Percentiles rank a stretch among this genome's conserved stretches.
These are phyloP conservation scores for Falcaria lacertinaria DNA, from an alignment of 2,888 invertebrate genomes.

Conservation along the genomic window DNA sequence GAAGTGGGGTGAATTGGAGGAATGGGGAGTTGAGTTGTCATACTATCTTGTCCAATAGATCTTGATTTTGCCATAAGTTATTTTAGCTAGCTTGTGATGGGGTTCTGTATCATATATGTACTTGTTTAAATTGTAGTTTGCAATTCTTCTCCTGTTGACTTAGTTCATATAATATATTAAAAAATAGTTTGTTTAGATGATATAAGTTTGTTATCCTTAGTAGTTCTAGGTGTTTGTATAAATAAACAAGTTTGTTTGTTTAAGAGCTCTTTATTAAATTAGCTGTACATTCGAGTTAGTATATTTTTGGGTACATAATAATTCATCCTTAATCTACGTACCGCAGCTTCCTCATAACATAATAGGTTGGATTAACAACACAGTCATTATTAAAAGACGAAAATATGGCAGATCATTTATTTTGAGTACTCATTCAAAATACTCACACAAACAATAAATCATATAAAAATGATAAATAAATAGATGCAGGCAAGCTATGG, in stretches of 20 bases:
- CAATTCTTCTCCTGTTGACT: conserved; percentile 7
- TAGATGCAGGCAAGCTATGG: conserved; percentile 78
- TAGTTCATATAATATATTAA: conserved; percentile 15
- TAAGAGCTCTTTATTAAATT: conserved; percentile 79
- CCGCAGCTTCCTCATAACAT: conserved; percentile 58
- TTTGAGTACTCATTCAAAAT: conserved; percentile 71
- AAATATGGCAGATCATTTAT: conserved; percentile 79
- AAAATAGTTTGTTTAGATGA: background rate
- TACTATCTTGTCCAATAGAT: too few species aligned
- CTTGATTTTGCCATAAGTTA: too few species aligned
- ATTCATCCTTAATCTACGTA: conserved; percentile 73
- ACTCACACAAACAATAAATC: conserved; percentile 69
- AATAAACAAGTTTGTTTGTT: conserved; percentile 36
- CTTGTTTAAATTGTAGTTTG: conserved; percentile 9
- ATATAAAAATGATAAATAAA: conserved; percentile 73
- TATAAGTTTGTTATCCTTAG: conserved; percentile 5
- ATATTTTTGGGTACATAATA: conserved; percentile 79
- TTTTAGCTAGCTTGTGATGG: too few species aligned
- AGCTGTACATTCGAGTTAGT: conserved; percentile 81
- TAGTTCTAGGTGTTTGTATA: conserved; percentile 13
- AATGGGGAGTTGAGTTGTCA: too few species aligned
- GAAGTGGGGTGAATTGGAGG: too few species aligned
- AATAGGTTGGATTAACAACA: conserved; percentile 65
- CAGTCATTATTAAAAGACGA: conserved; percentile 75
- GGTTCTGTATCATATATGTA: too few species aligned